A percentile compares a stretch with the other conserved stretches of the same genome.
Evolutionary conservation across 2,797 vertebrate species (phyloP).

Genomic region (Silurus lanzhouensis): DNA sequence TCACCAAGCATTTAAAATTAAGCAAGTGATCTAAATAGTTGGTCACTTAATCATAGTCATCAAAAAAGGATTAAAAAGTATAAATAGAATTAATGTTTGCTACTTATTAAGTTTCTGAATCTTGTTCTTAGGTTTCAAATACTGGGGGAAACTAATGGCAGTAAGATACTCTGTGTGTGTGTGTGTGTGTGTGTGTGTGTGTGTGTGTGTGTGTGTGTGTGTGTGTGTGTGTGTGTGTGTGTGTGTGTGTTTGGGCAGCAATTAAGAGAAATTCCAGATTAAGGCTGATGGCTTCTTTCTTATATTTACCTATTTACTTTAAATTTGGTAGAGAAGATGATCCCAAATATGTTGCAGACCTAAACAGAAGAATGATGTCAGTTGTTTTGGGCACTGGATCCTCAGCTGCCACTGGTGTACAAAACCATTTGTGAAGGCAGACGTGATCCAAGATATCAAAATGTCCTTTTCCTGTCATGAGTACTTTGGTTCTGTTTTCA

Average conservation of each 20-base stretch:
- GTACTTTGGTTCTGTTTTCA: slow-evolving; percentile 39
- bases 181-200: slow-evolving; percentile 21
- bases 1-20: slow-evolving; percentile 55
- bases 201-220: slow-evolving; percentile 22
- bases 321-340: slow-evolving; percentile 68
- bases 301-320: slow-evolving; percentile 32
- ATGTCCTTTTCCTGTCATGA: slow-evolving; percentile 30
- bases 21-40: slow-evolving; percentile 57
- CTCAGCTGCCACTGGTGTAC: slow-evolving; percentile 8
- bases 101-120: slow-evolving; percentile 35
- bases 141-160: slow-evolving; percentile 9
- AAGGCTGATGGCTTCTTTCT: slow-evolving; percentile 63
- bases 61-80: slow-evolving; percentile 33
- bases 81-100: slow-evolving; percentile 43
- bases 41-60: slow-evolving; percentile 51
- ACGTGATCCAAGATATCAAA: slow-evolving; percentile 30
- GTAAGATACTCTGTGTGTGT: slow-evolving; percentile 25
- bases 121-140: slow-evolving; percentile 42
- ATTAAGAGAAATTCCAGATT: slow-evolving; percentile 67
- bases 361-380: neutral
- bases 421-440: slow-evolving; percentile 59
- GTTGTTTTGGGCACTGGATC: neutral
- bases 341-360: slow-evolving; percentile 30
- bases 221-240: slow-evolving; percentile 24
- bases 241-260: slow-evolving; percentile 4